Evolutionary conservation across 2,888 invertebrate genomes (phyloP), one percentile per base, ranked within the genome.

Genomic region (Drosophila pegasa): DNA sequence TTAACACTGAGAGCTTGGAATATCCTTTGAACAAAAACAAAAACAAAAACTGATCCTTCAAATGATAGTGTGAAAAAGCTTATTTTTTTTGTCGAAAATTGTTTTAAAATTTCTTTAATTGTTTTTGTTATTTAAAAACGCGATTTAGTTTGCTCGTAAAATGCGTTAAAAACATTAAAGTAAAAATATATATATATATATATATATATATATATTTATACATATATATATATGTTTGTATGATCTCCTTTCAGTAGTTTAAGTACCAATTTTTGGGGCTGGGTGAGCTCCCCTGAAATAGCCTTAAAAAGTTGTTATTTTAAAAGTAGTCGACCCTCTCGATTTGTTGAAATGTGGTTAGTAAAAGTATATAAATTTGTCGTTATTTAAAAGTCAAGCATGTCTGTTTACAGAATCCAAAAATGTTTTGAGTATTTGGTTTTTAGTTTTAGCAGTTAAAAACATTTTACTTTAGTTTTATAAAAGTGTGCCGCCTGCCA

Each of bases 91-190:
- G 3, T 25, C 61, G 69, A 69, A 68, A 86, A 80, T 75, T 72
- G 71, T 81, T 84, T 72, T 27, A 70, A 71, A 71, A 71, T 54
- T 65, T 33, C 14, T 50, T 38, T 65, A 71, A 40, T 50, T 67
- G 33, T 47, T 66, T 60, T 70, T 51, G 41, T 76, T 70, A 76
- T 83, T 83, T 84, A 83, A 84, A 84, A 87, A 73, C 70, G 66
- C 62, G 64, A 38, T 72, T 71, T 48, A 56, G 54, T 76, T 83
- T 68, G 77, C 79, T 74, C 73, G 71, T 84, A 84, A 84, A 84
- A 84, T 45, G 84, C 84, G 77, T 87, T 88, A 89, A 89, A 89
- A 90, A 87, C 80, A 71, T 83, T 78, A 87, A 87, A 84, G 66
- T 86, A 86, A 84, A 86, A 87, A 71, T 80, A 65, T 62, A 64